A percentile compares a stretch with the other conserved stretches of the same genome.
Conservation (phyloP, 2,113 vertebrate genomes). For the Pedetes capensis region DNA sequence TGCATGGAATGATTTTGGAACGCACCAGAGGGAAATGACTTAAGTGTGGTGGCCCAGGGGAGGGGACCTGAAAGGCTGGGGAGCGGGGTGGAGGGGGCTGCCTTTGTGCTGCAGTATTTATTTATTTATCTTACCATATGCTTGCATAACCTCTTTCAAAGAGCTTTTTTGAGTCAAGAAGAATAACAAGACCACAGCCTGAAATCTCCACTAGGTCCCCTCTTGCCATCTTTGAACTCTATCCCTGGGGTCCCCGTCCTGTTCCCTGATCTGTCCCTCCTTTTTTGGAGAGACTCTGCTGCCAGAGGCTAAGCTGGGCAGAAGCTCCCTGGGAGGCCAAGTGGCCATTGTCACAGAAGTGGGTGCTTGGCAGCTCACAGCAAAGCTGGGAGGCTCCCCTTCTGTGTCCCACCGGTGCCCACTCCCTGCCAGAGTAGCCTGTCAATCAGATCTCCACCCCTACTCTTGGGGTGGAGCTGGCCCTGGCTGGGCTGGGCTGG, state of each 20-base stretch:
- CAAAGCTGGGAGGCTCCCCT: background rate
- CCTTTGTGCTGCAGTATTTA: background rate
- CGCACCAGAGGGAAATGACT: background rate
- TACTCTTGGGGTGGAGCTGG: background rate
- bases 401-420: background rate
- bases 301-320: background rate
- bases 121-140: background rate
- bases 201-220: background rate
- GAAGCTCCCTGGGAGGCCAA: background rate
- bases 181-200: background rate
- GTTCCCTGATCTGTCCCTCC: background rate
- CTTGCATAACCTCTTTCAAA: background rate
- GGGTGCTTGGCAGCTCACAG: background rate
- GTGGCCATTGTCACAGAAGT: background rate
- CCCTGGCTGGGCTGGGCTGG: too few relatives aligned
- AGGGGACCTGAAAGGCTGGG: background rate
- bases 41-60: background rate
- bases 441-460: background rate
- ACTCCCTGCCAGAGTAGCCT: too few relatives aligned
- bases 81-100: background rate
- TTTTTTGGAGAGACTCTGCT: background rate
- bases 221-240: background rate
- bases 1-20: background rate
- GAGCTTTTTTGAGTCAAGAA: background rate
- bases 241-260: background rate